phyloP scores from a whole-genome alignment of 2,113 vertebrate species.

The Aspidoscelis tigris region DNA sequence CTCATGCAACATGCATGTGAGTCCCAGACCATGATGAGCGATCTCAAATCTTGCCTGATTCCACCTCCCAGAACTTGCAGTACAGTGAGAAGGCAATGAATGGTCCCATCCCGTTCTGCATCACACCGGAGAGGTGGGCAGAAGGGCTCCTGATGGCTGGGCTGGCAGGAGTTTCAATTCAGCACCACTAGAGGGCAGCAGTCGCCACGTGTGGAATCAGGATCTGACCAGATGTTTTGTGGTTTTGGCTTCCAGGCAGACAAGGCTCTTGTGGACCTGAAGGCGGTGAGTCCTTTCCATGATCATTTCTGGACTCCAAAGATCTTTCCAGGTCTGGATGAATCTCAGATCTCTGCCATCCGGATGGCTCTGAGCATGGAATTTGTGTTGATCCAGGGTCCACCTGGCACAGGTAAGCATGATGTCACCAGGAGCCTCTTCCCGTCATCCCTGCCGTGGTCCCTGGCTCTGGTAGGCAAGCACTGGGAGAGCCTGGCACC shows the following conservation, averaged over 20 bases:
- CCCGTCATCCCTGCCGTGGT: too few species aligned
- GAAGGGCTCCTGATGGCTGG: too few species aligned
- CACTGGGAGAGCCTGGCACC: too few species aligned
- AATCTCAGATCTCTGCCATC: slow-evolving; percentile 55
- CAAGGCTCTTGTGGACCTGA: not conserved
- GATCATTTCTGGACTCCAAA: slow-evolving; percentile 3
- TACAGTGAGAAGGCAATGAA: not conserved
- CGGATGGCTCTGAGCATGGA: slow-evolving; percentile 56
- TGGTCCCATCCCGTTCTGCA: too few species aligned
- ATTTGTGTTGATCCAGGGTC: slow-evolving; percentile 60
- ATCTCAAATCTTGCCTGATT: too few species aligned
- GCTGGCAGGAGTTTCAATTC: not conserved
- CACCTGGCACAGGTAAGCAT: slow-evolving; percentile 62
- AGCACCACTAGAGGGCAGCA: not conserved
- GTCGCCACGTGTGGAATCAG: not conserved
- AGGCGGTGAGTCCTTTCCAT: not conserved
- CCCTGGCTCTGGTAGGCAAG: too few species aligned
- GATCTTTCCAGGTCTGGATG: slow-evolving; percentile 29
- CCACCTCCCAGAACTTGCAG: too few species aligned
- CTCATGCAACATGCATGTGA: too few species aligned
- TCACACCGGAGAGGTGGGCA: too few species aligned
- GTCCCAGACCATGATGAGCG: too few species aligned
- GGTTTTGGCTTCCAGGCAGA: not conserved
- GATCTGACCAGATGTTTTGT: not conserved
- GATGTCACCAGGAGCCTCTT: not conserved